A percentile compares a stretch with the other conserved stretches of the same genome.
These are phyloP conservation scores for Limnephilus auricula DNA, from an alignment of 2,888 invertebrate genomes.

Conservation along the genomic window DNA sequence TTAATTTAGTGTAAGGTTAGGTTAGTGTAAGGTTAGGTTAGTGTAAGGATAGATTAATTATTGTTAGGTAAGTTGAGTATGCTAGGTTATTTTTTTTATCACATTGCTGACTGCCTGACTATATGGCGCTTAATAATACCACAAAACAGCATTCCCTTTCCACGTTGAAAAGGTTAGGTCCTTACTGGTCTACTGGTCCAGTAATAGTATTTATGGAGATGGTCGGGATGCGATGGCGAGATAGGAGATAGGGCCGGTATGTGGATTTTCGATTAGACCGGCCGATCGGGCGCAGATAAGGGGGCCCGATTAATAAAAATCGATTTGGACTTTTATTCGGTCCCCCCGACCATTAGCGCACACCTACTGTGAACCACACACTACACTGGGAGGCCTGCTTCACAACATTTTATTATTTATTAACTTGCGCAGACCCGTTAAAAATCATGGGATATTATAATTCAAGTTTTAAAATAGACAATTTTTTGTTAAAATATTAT, in stretches of 20 bases:
- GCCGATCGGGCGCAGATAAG: slow-evolving; percentile 57
- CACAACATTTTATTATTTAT: neutral
- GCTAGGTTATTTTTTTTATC: neutral
- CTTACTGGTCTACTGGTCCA: slow-evolving; percentile 12
- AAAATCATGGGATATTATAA: neutral
- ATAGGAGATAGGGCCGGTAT: slow-evolving; percentile 59
- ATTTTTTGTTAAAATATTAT: neutral
- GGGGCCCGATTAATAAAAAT: slow-evolving; percentile 54
- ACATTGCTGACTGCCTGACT: neutral
- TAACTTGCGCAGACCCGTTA: neutral
- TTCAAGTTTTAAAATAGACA: neutral
- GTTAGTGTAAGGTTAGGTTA: neutral
- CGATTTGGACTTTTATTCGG: slow-evolving; percentile 34
- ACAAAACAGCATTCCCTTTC: neutral
- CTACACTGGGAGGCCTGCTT: neutral
- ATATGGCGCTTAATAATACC: neutral
- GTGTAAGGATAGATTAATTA: no score
- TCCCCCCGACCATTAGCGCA: slow-evolving; percentile 35
- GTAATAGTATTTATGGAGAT: slow-evolving; percentile 54
- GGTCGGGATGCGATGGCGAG: slow-evolving; percentile 40
- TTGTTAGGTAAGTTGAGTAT: no score
- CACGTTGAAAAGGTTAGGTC: slow-evolving; percentile 21
- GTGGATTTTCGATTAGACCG: slow-evolving; percentile 66
- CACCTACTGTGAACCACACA: slow-evolving; percentile 45
- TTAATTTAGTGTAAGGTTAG: neutral